Evolutionary conservation across 2,113 vertebrate species (phyloP).

Genomic region (Leucoraja erinaceus): DNA sequence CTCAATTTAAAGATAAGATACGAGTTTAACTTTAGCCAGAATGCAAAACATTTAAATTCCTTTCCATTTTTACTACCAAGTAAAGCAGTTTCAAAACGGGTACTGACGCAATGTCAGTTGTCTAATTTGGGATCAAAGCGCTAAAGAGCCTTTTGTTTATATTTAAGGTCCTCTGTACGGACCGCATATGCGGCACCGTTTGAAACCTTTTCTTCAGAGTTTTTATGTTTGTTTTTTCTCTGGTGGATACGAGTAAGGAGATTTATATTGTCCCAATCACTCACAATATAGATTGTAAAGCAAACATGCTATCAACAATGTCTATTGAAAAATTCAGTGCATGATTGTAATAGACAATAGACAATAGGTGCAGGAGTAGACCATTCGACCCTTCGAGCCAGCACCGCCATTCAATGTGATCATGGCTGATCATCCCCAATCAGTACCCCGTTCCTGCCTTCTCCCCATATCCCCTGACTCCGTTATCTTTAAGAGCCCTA

Average conservation of each 20-base stretch:
- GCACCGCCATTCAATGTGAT: too few species aligned
- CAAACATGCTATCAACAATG: neutral
- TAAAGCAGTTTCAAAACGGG: neutral
- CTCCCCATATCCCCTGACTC: too few species aligned
- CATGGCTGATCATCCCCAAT: too few species aligned
- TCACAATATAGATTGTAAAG: neutral
- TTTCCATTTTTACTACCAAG: neutral
- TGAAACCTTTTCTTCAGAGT: neutral
- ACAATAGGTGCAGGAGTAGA: too few species aligned
- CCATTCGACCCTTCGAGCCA: too few species aligned
- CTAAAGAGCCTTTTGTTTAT: neutral
- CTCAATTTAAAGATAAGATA: too few species aligned
- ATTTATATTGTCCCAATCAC: neutral
- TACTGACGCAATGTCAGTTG: neutral
- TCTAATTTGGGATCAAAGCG: neutral
- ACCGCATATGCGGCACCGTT: neutral
- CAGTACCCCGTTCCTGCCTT: too few species aligned
- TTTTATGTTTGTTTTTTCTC: neutral
- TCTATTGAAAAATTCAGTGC: neutral
- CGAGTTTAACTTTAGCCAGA: neutral
- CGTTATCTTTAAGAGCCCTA: too few species aligned
- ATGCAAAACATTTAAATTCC: neutral
- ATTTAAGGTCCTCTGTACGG: neutral
- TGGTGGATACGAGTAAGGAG: neutral
- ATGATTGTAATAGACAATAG: too few species aligned